Evolutionary conservation across 1,140 invertebrate species (phyloP), one percentile per base, ranked within the genome.

Genomic region (Araneus ventricosus): DNA sequence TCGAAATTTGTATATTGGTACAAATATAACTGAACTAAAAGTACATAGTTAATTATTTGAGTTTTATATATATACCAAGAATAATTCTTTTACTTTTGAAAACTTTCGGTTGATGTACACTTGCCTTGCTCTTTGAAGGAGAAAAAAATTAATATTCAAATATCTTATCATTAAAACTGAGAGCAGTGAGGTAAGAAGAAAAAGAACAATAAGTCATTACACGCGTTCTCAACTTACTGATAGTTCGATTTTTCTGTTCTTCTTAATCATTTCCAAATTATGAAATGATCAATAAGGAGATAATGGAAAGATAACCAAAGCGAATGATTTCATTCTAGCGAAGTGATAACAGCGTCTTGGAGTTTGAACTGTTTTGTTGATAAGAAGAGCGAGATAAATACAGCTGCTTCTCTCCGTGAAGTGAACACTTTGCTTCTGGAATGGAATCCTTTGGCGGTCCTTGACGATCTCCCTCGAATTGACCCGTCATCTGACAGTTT

Each of bases 311-410:
- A 75, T 75, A 34, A 75, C 30, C 8, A 17, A 75, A 34, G 30
- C 30, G 30, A 75, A 34, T 84, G 82, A 84, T 84, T 34, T 52
- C 24, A 52, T 84, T 57, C 82, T 27, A 84, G 20, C 82, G 4
- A 52, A 6, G 82, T 17, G 82, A 84, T 84, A 52, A 84, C 20
- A 57, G n/a, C 82, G 41, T 52, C 45, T 87, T 87, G 85, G 85
- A 87, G 30, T 87, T 87, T 87, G 85, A 61, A 61, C 85, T 63
- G 1, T 30, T 61, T 61, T 34, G 34, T 34, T 87, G 85, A 87
- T 87, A 87, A 87, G 52, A 37, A 61, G 6, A 22, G 0, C 57
- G 34, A 87, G 17, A 87, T 87, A 87, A 30, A 87, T 61, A 87
- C 57, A 87, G 57, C 84, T 59, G 84, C 41, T 30, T 87, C 14